phyloP scores from a whole-genome alignment of 1,140 invertebrate species.

The Eriocheir sinensis region DNA sequence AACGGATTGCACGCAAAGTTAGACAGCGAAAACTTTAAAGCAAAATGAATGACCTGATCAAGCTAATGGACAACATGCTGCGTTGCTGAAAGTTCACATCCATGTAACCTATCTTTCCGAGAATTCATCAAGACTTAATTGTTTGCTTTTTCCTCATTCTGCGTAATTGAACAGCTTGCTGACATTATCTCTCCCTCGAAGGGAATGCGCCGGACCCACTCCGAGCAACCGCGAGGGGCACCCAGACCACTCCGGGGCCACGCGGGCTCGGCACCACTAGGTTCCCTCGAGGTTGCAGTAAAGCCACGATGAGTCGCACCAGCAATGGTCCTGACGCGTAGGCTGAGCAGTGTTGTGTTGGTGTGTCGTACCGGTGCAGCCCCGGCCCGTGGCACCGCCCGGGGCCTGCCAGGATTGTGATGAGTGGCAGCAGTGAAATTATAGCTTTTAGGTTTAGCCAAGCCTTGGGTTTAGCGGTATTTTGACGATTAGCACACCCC shows the following conservation, averaged over 20 bases:
- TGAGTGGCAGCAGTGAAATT: constrained; percentile 13
- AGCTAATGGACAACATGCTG: neutral
- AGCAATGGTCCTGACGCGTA: neutral
- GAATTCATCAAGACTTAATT: neutral
- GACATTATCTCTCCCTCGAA: neutral
- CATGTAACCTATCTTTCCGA: neutral
- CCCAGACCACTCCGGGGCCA: neutral
- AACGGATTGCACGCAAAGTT: neutral
- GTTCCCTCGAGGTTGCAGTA: too few species aligned
- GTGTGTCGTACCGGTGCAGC: neutral
- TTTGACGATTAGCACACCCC: neutral
- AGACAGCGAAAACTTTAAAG: constrained; percentile 5
- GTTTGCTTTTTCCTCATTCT: neutral
- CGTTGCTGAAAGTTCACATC: neutral
- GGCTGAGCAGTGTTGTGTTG: neutral
- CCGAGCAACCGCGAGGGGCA: neutral
- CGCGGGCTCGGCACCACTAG: too few species aligned
- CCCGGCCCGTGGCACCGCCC: neutral
- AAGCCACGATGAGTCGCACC: too few species aligned
- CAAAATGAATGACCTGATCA: neutral
- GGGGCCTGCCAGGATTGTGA: neutral
- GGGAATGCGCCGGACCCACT: too few species aligned
- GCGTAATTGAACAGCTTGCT: neutral
- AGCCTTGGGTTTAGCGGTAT: neutral
- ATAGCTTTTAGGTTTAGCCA: constrained; percentile 11